Conservation (phyloP, 2,113 vertebrate species). For the Coptodon bakossiorum region DNA sequence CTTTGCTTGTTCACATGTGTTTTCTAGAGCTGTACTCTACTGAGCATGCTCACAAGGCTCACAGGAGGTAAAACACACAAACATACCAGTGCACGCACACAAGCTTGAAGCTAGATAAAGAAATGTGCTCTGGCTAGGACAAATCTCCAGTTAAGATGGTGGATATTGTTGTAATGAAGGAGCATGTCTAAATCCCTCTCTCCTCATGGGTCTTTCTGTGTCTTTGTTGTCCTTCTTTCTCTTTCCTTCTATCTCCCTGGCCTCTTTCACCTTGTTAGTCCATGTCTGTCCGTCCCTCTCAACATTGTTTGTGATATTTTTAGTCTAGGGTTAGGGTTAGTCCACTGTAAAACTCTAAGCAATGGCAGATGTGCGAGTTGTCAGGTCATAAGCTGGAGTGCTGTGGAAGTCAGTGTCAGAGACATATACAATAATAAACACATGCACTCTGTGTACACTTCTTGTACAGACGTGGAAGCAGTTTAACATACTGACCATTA, state of each 20-base stretch:
- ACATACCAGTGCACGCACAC: neutral
- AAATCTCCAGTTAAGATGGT: neutral
- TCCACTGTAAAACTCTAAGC: conserved; percentile 23
- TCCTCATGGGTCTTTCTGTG: neutral
- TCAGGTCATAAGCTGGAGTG: neutral
- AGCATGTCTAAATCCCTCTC: neutral
- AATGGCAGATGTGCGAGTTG: conserved; percentile 45
- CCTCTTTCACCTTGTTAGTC: neutral
- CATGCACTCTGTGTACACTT: neutral
- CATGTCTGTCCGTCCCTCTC: neutral
- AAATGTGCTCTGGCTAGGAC: neutral
- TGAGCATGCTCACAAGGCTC: conserved; percentile 18
- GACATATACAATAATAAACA: neutral
- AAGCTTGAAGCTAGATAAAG: neutral
- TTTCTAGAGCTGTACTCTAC: conserved; percentile 18
- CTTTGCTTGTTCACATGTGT: conserved; percentile 14
- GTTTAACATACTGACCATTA: neutral
- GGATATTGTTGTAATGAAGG: neutral
- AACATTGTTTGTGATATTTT: conserved; percentile 58
- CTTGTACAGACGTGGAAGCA: neutral
- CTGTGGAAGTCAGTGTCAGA: neutral
- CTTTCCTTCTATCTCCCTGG: neutral
- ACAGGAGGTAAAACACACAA: neutral
- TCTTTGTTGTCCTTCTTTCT: conserved; percentile 5
- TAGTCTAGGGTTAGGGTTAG: conserved; percentile 38